Base-by-base conservation (phyloP, 1,140 invertebrate genomes). In the Lordiphosa collinella region DNA sequence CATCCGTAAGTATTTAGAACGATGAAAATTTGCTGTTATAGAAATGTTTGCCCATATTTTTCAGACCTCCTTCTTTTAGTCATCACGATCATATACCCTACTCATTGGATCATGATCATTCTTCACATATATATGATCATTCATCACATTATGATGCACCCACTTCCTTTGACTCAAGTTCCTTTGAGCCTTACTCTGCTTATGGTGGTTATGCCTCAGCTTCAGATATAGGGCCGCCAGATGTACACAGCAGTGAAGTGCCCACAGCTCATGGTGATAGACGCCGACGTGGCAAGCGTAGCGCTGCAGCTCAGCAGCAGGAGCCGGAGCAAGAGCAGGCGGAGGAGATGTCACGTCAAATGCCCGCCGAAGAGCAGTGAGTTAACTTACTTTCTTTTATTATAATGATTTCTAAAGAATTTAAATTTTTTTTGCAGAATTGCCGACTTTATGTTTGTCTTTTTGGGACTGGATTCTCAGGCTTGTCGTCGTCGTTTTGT, bases 401-500 rank as follows among this genome's bases (percentile, higher is more conserved):
- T 4, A 2, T 4, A 18, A 22, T 22, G 4, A 3, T 22, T 22
- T 22, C 0, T 18, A 0, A 4, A 18, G 8, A 5, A 53, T 44
- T 12, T 6, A 0, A 0, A n/a, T 25, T 22, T 6, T 13, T 31
- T 16, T 25, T 1, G 0, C 12, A 88, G 87, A 49, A 86, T 89
- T 46, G 79, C 79, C 4, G 79, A 89, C 31, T 78, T 89, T 8
- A 73, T 89, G 71, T 89, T 89, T 14, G 64, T 70, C 16, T 89
- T 89, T 25, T 53, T 89, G 62, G 88, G 88, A 0, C 49, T 89
- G 13, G 85, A 87, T 40, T 71, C 87, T 4, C 64, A 53, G 25
- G 85, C 86, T 4, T 89, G 88, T 13, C 86, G 87, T 29, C 87
- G 75, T 4, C 82, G 88, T 29, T 89, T 89, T 25, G 72, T 89